A percentile compares a stretch with the other conserved stretches of the same genome.
Evolutionary conservation across 2,888 invertebrate species (phyloP).

Genomic region (Formica aserva): DNA sequence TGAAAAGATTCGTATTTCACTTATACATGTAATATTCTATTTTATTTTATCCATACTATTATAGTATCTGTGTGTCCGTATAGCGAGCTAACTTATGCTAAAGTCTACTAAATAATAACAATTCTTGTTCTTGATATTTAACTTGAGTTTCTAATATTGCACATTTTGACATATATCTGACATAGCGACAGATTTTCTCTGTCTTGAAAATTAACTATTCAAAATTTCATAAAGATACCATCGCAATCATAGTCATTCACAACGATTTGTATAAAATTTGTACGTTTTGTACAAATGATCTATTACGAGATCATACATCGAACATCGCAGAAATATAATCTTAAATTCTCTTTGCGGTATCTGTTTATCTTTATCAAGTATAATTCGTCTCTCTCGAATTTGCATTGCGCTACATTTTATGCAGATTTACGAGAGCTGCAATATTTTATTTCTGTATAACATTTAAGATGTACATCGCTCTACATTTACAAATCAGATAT

Average conservation of each 20-base stretch:
- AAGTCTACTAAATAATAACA: slow-evolving; percentile 37
- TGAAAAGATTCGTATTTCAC: background rate
- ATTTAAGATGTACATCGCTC: background rate
- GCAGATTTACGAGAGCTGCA: background rate
- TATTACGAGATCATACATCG: background rate
- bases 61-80: background rate
- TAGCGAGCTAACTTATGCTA: background rate
- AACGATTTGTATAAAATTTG: background rate
- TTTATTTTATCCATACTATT: slow-evolving; percentile 10
- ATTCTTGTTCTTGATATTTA: background rate
- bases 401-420: background rate
- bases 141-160: slow-evolving; percentile 14
- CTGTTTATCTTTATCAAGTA: background rate
- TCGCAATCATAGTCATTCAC: background rate
- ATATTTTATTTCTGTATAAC: background rate
- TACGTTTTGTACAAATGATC: background rate
- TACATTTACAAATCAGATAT: background rate
- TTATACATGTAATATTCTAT: background rate
- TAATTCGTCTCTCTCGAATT: background rate
- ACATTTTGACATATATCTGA: slow-evolving; percentile 8
- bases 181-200: background rate
- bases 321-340: background rate
- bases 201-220: background rate
- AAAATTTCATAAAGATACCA: background rate
- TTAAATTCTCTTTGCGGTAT: background rate